These are phyloP conservation scores for Alloscopus bannaensis DNA, from an alignment of 2,888 invertebrate genomes.

Conservation along the genomic window DNA sequence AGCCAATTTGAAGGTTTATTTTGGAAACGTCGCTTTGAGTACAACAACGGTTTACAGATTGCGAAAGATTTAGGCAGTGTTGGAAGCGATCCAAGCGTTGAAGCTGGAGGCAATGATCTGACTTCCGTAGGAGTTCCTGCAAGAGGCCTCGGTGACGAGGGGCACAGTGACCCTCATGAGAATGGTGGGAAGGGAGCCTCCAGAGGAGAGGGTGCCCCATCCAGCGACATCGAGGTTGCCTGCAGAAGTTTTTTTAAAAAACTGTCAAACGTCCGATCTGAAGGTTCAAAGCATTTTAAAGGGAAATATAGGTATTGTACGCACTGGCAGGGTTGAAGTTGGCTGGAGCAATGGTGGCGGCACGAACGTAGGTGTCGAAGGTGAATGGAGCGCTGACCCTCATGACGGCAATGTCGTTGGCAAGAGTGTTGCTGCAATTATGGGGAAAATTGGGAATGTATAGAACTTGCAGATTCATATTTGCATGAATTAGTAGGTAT, in stretches of 20 bases:
- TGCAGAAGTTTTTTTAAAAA: background rate
- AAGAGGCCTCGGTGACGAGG: conserved; percentile 63
- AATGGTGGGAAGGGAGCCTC: conserved; percentile 51
- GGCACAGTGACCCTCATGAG: conserved; percentile 71
- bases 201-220: conserved; percentile 67
- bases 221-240: conserved; percentile 31
- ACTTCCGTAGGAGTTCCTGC: conserved; percentile 65
- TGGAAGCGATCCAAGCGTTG: conserved; percentile 60
- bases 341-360: conserved; percentile 65
- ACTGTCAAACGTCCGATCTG: no score
- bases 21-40: no score
- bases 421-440: conserved; percentile 52
- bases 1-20: no score
- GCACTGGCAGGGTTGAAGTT: conserved; percentile 20
- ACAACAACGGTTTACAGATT: no score
- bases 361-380: conserved; percentile 58
- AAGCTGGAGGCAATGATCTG: conserved; percentile 48
- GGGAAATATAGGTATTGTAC: no score
- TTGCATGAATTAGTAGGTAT: no score
- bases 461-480: background rate
- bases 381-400: conserved; percentile 63
- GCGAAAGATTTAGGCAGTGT: no score
- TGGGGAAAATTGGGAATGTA: background rate
- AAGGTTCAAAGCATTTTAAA: no score
- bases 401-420: conserved; percentile 72